Conservation (phyloP, 2,797 vertebrate genomes). For the Typhlichthys eigenmanni region DNA sequence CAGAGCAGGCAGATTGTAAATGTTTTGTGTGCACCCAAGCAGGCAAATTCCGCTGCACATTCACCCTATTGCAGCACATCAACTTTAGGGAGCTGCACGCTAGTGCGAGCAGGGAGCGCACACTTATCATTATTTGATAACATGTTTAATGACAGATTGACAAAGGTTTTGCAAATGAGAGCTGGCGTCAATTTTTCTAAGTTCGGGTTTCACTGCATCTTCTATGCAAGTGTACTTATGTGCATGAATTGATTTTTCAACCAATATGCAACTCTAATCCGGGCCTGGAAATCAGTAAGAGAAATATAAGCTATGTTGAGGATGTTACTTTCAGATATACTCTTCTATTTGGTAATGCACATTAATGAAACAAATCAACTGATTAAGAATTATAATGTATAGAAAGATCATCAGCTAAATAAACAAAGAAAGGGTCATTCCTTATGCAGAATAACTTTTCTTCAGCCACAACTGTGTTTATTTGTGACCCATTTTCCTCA, state of each 20-base stretch:
- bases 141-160: slow-evolving; percentile 99
- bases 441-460: not conserved
- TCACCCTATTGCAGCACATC: slow-evolving; percentile 94
- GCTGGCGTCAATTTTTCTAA: slow-evolving; percentile 88
- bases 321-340: slow-evolving; percentile 64
- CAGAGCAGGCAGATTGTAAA: slow-evolving; percentile 88
- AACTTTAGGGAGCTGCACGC: slow-evolving; percentile 86
- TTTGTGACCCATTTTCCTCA: slow-evolving; percentile 21
- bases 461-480: slow-evolving; percentile 18
- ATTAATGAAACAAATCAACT: no score
- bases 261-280: slow-evolving; percentile 83
- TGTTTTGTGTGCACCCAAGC: slow-evolving; percentile 95
- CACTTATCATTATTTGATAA: slow-evolving; percentile 98
- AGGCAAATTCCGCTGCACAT: slow-evolving; percentile 91
- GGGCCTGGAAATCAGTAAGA: slow-evolving; percentile 78
- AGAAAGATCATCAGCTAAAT: slow-evolving; percentile 26
- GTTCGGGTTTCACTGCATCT: slow-evolving; percentile 87
- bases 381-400: slow-evolving; percentile 7
- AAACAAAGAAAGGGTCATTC: slow-evolving; percentile 31
- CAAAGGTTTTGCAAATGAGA: slow-evolving; percentile 93
- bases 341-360: no score
- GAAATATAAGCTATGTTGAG: slow-evolving; percentile 82
- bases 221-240: slow-evolving; percentile 90
- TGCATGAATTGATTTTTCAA: slow-evolving; percentile 92
- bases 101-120: slow-evolving; percentile 85